Conservation (phyloP, 2,797 vertebrate genomes). For the Phataginus tricuspis region DNA sequence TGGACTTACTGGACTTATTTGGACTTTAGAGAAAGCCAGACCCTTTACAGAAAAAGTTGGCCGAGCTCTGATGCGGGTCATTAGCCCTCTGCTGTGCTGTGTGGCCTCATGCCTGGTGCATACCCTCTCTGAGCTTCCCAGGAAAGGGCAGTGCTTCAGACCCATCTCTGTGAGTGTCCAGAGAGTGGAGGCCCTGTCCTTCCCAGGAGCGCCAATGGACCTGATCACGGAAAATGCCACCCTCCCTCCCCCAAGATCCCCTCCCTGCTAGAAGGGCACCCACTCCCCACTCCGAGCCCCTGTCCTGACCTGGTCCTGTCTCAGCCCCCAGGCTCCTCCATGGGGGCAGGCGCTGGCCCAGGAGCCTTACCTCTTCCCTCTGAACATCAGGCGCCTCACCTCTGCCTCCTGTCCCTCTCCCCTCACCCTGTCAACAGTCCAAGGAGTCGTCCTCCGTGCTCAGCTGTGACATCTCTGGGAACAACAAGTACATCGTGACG, state of each 20-base stretch:
- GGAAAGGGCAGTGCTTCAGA: not conserved
- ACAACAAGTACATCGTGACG: conserved; percentile 93
- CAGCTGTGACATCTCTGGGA: conserved; percentile 92
- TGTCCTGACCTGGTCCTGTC: not conserved
- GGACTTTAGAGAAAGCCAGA: not conserved
- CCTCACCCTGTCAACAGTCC: not conserved
- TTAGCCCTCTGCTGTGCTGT: too few species aligned
- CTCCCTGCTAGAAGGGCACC: too few species aligned
- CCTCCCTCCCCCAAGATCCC: not conserved
- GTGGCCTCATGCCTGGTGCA: not conserved
- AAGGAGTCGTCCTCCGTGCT: conserved; percentile 89
- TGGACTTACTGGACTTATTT: not conserved
- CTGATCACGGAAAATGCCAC: not conserved
- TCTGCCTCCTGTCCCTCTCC: conserved; percentile 14
- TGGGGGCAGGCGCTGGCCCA: not conserved
- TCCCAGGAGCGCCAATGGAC: not conserved
- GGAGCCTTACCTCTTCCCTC: not conserved
- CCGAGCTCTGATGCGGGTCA: accelerated
- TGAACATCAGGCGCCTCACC: not conserved
- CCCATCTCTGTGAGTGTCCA: not conserved
- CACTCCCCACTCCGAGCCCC: not conserved
- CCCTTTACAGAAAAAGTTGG: not conserved
- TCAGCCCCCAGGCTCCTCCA: accelerated
- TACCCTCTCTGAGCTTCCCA: not conserved
- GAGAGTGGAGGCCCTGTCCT: not conserved